These are phyloP conservation scores for Microcebus jonahi DNA, from an alignment of 2,113 vertebrate species.

Conservation along the genomic window DNA sequence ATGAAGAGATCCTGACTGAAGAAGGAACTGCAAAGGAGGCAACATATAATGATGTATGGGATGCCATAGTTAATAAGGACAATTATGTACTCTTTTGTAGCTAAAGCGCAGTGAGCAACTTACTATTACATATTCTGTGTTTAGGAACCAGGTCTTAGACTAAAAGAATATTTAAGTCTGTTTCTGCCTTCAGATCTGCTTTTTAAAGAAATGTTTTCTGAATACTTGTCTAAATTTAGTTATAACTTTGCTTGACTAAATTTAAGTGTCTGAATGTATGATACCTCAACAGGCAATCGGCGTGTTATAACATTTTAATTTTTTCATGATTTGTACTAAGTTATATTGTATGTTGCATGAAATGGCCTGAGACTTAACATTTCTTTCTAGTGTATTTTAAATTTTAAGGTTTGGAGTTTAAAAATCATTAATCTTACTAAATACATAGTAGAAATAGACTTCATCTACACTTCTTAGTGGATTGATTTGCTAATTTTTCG, in stretches of 20 bases:
- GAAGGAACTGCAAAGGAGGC: conserved; percentile 93
- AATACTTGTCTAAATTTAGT: conserved; percentile 52
- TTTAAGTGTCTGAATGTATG: conserved; percentile 35
- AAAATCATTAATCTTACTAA: conserved; percentile 10
- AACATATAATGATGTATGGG: conserved; percentile 90
- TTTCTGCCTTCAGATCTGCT: conserved; percentile 53
- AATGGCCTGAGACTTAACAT: not conserved
- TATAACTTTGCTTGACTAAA: not conserved
- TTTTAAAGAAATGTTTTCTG: conserved; percentile 56
- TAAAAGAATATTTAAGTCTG: conserved; percentile 30
- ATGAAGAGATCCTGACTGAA: conserved; percentile 95
- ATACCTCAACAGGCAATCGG: conserved; percentile 2
- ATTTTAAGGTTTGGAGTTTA: conserved; percentile 51
- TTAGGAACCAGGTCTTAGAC: conserved; percentile 15
- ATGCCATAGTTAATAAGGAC: conserved; percentile 16
- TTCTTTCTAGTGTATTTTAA: conserved; percentile 53
- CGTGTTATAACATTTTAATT: conserved; percentile 38
- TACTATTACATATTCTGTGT: conserved; percentile 25
- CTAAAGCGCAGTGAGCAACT: not conserved
- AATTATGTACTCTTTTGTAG: conserved; percentile 8
- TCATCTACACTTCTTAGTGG: not conserved
- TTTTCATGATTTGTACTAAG: conserved; percentile 47
- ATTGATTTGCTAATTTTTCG: conserved; percentile 46
- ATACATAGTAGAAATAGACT: not conserved
- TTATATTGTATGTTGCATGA: not conserved